These are phyloP conservation scores for Sander lucioperca DNA, from an alignment of 2,113 vertebrate species.

Conservation along the genomic window DNA sequence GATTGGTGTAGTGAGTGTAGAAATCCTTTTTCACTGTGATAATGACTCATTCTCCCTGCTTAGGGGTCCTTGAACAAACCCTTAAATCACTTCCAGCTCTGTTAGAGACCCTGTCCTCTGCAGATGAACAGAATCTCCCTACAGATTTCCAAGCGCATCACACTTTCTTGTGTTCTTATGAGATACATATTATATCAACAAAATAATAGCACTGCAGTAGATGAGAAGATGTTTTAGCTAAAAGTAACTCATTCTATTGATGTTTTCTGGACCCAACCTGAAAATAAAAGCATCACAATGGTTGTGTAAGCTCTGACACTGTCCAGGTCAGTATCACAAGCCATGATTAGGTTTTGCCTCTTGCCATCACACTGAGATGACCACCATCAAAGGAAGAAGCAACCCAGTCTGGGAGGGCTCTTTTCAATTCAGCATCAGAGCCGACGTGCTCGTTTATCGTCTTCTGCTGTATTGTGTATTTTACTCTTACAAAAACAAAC, in stretches of 20 bases:
- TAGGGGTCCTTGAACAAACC: constrained; percentile 45
- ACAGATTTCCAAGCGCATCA: background rate
- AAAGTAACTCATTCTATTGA: background rate
- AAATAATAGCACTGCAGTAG: background rate
- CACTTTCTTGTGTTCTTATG: background rate
- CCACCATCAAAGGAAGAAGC: constrained; percentile 21
- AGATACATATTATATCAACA: background rate
- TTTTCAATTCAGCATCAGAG: constrained; percentile 41
- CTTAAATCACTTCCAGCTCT: constrained; percentile 26
- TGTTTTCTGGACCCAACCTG: too few species aligned
- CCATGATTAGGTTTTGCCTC: constrained; percentile 41
- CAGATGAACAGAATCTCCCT: background rate
- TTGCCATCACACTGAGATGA: constrained; percentile 47
- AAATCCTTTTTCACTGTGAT: constrained; percentile 12
- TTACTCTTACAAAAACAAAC: constrained; percentile 55
- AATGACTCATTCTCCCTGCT: constrained; percentile 29
- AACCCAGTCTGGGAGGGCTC: constrained; percentile 31
- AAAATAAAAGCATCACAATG: background rate
- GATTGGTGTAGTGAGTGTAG: background rate
- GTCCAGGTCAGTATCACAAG: background rate
- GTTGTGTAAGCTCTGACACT: constrained; percentile 7
- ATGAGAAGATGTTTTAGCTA: background rate
- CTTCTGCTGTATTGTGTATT: constrained; percentile 26
- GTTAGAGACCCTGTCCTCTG: background rate
- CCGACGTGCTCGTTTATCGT: constrained; percentile 16